A percentile compares a stretch with the other conserved stretches of the same genome.
These are phyloP conservation scores for Odontomachus brunneus DNA, from an alignment of 1,140 invertebrate genomes.

Conservation along the genomic window DNA sequence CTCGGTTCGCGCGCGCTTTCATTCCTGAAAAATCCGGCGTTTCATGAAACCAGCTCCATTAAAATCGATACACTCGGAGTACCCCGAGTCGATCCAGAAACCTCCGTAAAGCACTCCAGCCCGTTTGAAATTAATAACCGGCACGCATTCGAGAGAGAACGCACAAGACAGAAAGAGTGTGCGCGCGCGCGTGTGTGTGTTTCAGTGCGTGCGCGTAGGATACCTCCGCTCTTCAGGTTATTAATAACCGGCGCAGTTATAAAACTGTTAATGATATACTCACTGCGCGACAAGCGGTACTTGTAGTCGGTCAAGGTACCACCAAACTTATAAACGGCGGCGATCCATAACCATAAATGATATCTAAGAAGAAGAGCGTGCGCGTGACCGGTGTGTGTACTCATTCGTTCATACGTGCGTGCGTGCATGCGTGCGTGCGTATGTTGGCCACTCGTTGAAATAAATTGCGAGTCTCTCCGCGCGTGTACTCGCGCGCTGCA, in stretches of 20 bases:
- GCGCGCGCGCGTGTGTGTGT: neutral
- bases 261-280: constrained; percentile 74
- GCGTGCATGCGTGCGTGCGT: constrained; percentile 23
- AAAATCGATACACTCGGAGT: constrained; percentile 35
- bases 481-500: constrained; percentile 39
- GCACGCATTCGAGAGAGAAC: neutral
- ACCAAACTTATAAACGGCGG: constrained; percentile 69
- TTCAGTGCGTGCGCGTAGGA: no score
- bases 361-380: constrained; percentile 61
- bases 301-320: constrained; percentile 72
- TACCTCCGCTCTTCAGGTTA: constrained; percentile 44
- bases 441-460: constrained; percentile 55
- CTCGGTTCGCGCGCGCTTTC: constrained; percentile 9
- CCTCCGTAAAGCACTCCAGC: neutral
- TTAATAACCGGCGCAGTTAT: constrained; percentile 61
- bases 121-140: constrained; percentile 64
- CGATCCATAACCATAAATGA: constrained; percentile 71
- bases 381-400: no score
- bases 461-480: constrained; percentile 65
- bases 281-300: constrained; percentile 69
- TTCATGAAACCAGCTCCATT: constrained; percentile 40
- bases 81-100: constrained; percentile 29
- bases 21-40: constrained; percentile 2
- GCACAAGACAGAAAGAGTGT: no score
- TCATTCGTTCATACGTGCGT: no score